Conservation (phyloP, 2,113 vertebrate species). For the Corydoras sp. region DNA sequence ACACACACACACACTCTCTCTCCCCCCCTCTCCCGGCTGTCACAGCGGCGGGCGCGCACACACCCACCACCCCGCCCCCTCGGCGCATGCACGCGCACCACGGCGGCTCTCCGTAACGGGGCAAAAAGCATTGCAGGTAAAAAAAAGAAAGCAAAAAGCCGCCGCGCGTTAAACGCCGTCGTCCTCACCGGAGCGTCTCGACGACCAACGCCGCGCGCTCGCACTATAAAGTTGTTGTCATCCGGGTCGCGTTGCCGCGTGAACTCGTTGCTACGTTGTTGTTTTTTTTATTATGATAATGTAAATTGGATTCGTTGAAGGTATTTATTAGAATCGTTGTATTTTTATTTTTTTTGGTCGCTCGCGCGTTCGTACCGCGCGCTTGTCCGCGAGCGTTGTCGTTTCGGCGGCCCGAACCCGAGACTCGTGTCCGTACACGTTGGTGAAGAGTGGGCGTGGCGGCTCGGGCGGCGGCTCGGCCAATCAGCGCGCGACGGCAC, state of each 20-base stretch:
- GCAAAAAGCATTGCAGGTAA: slow-evolving; percentile 11
- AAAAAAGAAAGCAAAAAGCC: neutral
- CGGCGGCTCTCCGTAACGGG: neutral
- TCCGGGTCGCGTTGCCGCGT: too few species aligned
- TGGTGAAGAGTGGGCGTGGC: slow-evolving; percentile 59
- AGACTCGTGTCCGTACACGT: slow-evolving; percentile 71
- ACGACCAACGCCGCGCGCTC: too few species aligned
- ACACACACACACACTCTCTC: neutral
- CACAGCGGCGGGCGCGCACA: neutral
- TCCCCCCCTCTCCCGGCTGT: neutral
- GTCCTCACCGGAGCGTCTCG: too few species aligned
- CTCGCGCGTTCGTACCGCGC: neutral
- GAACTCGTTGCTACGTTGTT: too few species aligned
- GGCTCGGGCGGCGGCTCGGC: slow-evolving; percentile 34
- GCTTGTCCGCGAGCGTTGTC: neutral
- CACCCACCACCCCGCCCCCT: neutral
- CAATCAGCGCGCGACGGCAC: slow-evolving; percentile 52
- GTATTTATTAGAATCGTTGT: too few species aligned
- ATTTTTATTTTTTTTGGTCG: too few species aligned
- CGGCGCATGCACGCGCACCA: neutral
- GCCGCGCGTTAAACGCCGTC: too few species aligned
- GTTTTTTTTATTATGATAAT: too few species aligned
- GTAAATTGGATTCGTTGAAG: too few species aligned
- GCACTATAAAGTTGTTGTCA: too few species aligned
- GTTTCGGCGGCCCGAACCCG: neutral